phyloP scores from a whole-genome alignment of 2,797 vertebrate genomes.

The Synaphobranchus kaupii region DNA sequence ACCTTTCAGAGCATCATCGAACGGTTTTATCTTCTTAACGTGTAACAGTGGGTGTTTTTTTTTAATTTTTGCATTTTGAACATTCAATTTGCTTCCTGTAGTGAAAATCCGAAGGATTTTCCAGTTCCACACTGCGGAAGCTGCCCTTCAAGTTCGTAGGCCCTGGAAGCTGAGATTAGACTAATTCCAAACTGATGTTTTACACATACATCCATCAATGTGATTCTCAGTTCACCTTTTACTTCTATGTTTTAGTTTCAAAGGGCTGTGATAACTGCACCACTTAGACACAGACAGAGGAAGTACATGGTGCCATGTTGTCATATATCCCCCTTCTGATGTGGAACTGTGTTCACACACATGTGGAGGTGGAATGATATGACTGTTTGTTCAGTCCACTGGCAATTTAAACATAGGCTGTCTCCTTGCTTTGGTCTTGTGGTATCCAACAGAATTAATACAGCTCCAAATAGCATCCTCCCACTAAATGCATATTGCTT shows the following conservation, averaged over 20 bases:
- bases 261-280: neutral
- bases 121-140: conserved; percentile 22
- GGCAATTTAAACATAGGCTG: neutral
- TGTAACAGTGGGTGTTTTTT: conserved; percentile 53
- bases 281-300: neutral
- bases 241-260: neutral
- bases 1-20: conserved; percentile 44
- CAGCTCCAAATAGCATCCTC: neutral
- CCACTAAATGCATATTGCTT: neutral
- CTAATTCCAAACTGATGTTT: conserved; percentile 32
- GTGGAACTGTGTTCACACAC: neutral
- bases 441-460: neutral
- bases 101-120: conserved; percentile 60
- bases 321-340: neutral
- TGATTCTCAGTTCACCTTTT: conserved; percentile 47
- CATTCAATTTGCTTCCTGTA: conserved; percentile 63
- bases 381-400: neutral
- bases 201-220: conserved; percentile 44
- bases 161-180: conserved; percentile 42
- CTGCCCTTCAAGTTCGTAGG: conserved; percentile 52
- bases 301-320: conserved; percentile 7
- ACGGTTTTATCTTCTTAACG: conserved; percentile 55
- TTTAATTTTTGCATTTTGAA: conserved; percentile 44
- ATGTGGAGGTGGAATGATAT: neutral
- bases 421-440: neutral